Base-by-base conservation (phyloP, 2,797 vertebrate genomes). In the Pantherophis vulpinus region DNA sequence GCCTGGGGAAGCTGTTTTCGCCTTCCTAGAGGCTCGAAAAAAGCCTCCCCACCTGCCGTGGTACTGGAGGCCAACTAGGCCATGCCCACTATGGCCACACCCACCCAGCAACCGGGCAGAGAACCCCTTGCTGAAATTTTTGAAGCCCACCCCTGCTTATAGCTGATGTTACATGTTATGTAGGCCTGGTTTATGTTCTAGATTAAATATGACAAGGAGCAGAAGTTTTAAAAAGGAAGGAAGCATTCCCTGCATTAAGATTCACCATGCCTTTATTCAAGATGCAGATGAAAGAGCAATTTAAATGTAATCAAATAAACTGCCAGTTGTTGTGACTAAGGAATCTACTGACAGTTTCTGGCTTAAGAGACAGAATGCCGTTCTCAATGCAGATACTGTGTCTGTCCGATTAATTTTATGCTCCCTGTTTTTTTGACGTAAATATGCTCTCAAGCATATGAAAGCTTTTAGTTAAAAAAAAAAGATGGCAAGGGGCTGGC, bases 361-460 rank as follows among this genome's bases (percentile, higher is more conserved):
- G 51, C 90, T 92, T 54, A 23, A 89, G 74, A 74, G 54, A 27
- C 70, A 86, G 59, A 89, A 91, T 86, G 63, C 37, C 92, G 66
- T 89, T 93, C 88, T 74, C 87, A 86, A 61, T 90, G 74, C 66
- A 87, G 89, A 91, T 83, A 88, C 66, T 47, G 32, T 63, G 61
- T 63, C 87, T 63, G 90, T 91, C 79, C 47, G 54, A 94, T 94
- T 94, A 93, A 90, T 94, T 90, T 59, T 88, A 95, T 87, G 83
- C 51, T 83, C 83, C 91, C 54, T 90, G 37, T 3, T 90, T 88
- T 86, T 86, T 93, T 94, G 87, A 87, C 58, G 90, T 91, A 93
- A 90, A 90, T 91, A 87, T 37, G 59, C 56, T 91, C 47, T 93
- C 58, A 58, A 89, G 59, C 58, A 93, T 90, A 83, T 79, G 51